A percentile compares a stretch with the other conserved stretches of the same genome.
phyloP scores from a whole-genome alignment of 2,888 invertebrate species.

The Pammene aurita region DNA sequence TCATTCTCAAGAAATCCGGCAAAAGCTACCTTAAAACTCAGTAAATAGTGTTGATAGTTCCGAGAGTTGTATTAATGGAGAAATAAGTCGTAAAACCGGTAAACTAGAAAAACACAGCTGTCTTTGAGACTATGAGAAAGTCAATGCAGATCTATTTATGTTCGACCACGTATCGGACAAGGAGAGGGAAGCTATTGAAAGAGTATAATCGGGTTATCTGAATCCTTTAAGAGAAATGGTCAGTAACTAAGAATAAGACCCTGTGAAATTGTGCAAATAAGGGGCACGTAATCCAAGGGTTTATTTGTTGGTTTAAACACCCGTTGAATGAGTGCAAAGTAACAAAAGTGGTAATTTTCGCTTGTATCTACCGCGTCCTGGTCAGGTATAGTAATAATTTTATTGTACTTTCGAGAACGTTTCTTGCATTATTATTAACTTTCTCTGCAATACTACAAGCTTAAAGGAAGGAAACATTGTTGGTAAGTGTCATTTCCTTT shows the following conservation, averaged over 20 bases:
- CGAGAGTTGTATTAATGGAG: neutral
- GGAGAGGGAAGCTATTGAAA: constrained; percentile 24
- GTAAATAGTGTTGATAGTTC: neutral
- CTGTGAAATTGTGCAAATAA: constrained; percentile 7
- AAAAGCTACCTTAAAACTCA: neutral
- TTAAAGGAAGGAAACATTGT: constrained; percentile 13
- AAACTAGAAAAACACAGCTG: constrained; percentile 39
- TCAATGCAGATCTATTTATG: constrained; percentile 25
- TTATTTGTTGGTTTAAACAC: constrained; percentile 11
- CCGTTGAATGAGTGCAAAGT: constrained; percentile 3
- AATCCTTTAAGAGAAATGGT: constrained; percentile 22
- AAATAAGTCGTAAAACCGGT: constrained; percentile 9
- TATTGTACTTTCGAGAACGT: constrained; percentile 35
- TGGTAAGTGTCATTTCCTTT: neutral
- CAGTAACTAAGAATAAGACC: constrained; percentile 5
- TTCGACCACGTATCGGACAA: constrained; percentile 20
- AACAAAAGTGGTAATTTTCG: constrained; percentile 23
- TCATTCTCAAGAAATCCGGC: no score
- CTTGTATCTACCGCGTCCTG: neutral
- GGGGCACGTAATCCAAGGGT: constrained; percentile 11
- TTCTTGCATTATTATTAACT: constrained; percentile 31
- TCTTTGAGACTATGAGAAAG: constrained; percentile 34
- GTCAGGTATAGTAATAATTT: constrained; percentile 31
- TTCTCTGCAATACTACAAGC: constrained; percentile 14
- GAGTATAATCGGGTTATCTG: constrained; percentile 28